These are phyloP conservation scores for Apodemia zela DNA, from an alignment of 2,888 invertebrate species.

Conservation along the genomic window DNA sequence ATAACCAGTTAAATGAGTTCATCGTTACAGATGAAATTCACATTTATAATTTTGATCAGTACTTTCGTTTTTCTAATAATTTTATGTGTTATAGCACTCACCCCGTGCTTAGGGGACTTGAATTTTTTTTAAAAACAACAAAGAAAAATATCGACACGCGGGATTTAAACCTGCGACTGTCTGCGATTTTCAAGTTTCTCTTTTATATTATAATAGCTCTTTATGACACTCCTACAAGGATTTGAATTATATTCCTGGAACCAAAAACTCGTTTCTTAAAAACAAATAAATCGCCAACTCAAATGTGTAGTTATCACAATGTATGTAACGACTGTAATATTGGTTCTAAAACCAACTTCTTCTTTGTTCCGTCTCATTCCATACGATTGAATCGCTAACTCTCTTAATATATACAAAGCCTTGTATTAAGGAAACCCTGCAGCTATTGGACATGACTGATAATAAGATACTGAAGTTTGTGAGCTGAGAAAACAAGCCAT, in stretches of 20 bases:
- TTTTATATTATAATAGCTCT: too few relatives aligned
- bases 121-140: too few relatives aligned
- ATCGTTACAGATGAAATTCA: too few relatives aligned
- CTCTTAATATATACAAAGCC: slow-evolving; percentile 18
- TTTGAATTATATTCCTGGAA: not conserved
- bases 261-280: not conserved
- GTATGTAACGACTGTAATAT: not conserved
- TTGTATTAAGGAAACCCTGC: slow-evolving; percentile 4
- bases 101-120: too few relatives aligned
- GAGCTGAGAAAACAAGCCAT: not conserved
- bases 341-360: not conserved
- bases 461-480: slow-evolving; percentile 10
- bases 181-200: too few relatives aligned
- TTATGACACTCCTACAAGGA: too few relatives aligned
- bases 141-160: too few relatives aligned
- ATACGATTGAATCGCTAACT: slow-evolving; percentile 11
- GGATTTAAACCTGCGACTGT: too few relatives aligned
- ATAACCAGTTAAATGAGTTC: too few relatives aligned
- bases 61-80: too few relatives aligned
- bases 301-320: not conserved
- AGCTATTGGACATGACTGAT: slow-evolving; percentile 14
- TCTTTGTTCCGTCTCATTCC: not conserved
- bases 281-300: not conserved
- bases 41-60: too few relatives aligned
- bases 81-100: too few relatives aligned